Evolutionary conservation across 2,797 vertebrate genomes (phyloP).

Genomic region (Falco peregrinus): DNA sequence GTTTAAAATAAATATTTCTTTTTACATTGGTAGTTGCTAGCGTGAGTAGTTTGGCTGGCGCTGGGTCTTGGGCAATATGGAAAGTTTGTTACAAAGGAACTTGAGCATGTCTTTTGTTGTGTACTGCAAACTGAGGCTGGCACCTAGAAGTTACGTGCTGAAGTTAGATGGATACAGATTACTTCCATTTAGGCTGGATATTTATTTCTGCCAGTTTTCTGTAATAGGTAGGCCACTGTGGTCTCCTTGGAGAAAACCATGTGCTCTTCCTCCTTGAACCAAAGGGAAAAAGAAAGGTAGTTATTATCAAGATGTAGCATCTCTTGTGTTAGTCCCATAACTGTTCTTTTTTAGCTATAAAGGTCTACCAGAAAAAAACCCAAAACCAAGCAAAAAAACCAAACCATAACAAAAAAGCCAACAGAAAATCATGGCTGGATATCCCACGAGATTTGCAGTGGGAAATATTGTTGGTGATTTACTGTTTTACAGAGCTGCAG

Average conservation of each 20-base stretch:
- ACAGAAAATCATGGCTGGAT: not conserved
- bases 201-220: not conserved
- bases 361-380: not conserved
- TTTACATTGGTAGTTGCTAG: not conserved
- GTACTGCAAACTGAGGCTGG: not conserved
- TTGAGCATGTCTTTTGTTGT: not conserved
- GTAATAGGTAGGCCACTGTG: not conserved
- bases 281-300: not conserved
- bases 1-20: not conserved
- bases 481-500: not conserved
- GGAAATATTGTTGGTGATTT: not conserved
- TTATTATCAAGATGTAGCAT: not conserved
- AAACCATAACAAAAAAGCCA: not conserved
- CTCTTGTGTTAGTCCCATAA: not conserved
- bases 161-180: not conserved
- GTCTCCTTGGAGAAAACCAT: constrained; percentile 35
- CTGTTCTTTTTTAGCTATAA: not conserved
- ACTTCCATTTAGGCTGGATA: not conserved
- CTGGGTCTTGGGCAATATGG: not conserved
- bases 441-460: not conserved
- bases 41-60: not conserved
- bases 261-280: not conserved
- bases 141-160: not conserved
- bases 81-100: not conserved
- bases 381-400: not conserved